Base-by-base conservation (phyloP, 2,797 vertebrate species). In the Acanthiza pusilla region DNA sequence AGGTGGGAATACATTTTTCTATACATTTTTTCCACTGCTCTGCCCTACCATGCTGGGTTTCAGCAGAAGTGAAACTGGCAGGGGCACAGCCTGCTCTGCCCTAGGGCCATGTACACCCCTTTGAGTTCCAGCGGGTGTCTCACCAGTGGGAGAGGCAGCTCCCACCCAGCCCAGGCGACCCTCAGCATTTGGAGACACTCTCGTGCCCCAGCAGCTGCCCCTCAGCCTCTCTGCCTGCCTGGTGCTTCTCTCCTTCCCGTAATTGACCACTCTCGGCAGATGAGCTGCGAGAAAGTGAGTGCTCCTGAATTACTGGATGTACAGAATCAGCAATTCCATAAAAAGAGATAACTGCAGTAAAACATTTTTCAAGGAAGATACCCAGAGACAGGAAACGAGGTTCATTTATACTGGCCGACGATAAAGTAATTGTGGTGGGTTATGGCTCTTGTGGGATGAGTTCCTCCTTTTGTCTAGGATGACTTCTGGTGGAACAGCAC, bases 401-500 rank as follows among this genome's bases (percentile, higher is more conserved):
- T 90, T 68, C 9, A 72, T 90, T 96, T 85, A 58, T 16, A 18
- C 1, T 88, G 55, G 73, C 40, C 40, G 78, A 45, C 0, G 3
- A 23, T 34, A 90, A 82, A 74, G 14, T 55, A 55, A 72, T 51
- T 91, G 84, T 82, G 68, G 47, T 25, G 34, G 15, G 17, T 82
- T 73, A 76, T 1, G 9, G 36, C 38, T 92, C 63, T 27, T 74
- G 88, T 77, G 66, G 88, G 54, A 71, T 75, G 73, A 30, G 93
- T 95, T 96, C 93, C 91, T 95, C 58, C 94, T 94, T 96, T 96
- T 96, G 95, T 96, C 73, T 79, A 83, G n/a, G 62, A 11, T 29
- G 34, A 65, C 19, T 89, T 79, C 78, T 72, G 2, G 29, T 42
- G 91, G 89, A 85, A 54, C 73, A 81, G 16, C 70, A 61, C 53